Evolutionary conservation across 1,140 invertebrate species (phyloP), one percentile per base, ranked within the genome.

Genomic region (Mactra quadrangularis): DNA sequence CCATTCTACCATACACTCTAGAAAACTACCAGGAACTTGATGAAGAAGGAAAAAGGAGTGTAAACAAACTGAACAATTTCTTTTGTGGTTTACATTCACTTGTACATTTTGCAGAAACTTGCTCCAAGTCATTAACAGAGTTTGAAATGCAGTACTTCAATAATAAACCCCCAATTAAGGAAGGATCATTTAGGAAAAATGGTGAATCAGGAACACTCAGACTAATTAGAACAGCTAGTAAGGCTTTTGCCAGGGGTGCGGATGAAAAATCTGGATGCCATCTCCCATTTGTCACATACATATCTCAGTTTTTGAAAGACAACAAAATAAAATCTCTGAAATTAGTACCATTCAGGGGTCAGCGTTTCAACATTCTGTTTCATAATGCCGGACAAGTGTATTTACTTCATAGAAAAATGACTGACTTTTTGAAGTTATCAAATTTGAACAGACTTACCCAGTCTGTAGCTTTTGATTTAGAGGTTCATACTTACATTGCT

Each of bases 321-420:
- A 60, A 76, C 11, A 59, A 76, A 17, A 45, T 76, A 35, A 45
- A 22, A 76, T 27, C 38, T 27, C 6, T 76, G 27, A 60, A 76
- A 45, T 25, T 76, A n/a, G 47, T 59, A 45, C 72, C 72, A 45
- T 33, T 45, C 25, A 55, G 53, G 25, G 71, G 71, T 1, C 31
- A 75, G 3, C 53, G 35, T n/a, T 75, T 72, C n/a, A 72, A 72
- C n/a, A 72, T 72, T 38, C 31, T 72, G 19, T 72, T 72, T n/a
- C 47, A 53, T 59, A 75, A 75, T 75, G 53, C 72, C 11, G 35
- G 53, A 4, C 72, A 75, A 25, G 72, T 75, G 25, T 60, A 59
- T 47, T 45, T 60, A 7, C 72, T 75, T 22, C 31, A 60, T 45
- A 27, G 27, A n/a, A 38, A 59, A 27, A 75, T 75, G 72, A 41